Base-by-base conservation (phyloP, 2,888 invertebrate genomes). In the Platycnemis pennipes region DNA sequence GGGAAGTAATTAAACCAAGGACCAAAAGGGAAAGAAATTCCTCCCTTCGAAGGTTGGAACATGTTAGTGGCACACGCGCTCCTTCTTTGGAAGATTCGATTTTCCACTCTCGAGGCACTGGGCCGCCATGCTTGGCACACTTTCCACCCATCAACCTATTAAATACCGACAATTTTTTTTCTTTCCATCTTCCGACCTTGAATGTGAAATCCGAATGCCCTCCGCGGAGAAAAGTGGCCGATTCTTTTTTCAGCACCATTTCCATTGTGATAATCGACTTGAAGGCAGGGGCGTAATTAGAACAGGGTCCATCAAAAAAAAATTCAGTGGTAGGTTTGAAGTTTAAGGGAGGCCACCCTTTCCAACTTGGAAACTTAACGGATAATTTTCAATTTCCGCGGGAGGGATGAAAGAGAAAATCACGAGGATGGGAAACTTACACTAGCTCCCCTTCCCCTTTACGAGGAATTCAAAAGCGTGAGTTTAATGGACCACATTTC, bases 71-170 rank as follows among this genome's bases (percentile, higher is more conserved):
- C 63, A 91, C 91, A 69, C 63, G 42, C 63, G 22, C 16, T 37
- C 91, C 91, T 69, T 69, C n/a, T 91, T 91, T 91, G 91, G 91
- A n/a, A 63, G n/a, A 69, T 91, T 91, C 91, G 91, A 91, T 69
- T 91, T 69, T 91, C 91, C 91, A 63, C 63, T n/a, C 91, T 91
- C 44, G n/a, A 37, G 37, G 37, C 37, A 13, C 77, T 37, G 37
- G 77, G 37, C 77, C 77, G 22, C 91, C 91, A 63, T 44, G 37
- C 91, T 26, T 91, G 91, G 45, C 91, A 91, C 63, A 91, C 91
- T 63, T 91, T 91, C 91, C 63, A 44, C 37, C 44, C 91, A 69
- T 91, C 91, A 91, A 91, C 91, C 91, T 91, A 91, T 69, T 91
- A 91, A 91, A 91, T 69, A 44, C 91, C 91, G 63, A 69, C 37